These are phyloP conservation scores for Dendrolimus kikuchii DNA, from an alignment of 1,140 invertebrate genomes.

Conservation along the genomic window DNA sequence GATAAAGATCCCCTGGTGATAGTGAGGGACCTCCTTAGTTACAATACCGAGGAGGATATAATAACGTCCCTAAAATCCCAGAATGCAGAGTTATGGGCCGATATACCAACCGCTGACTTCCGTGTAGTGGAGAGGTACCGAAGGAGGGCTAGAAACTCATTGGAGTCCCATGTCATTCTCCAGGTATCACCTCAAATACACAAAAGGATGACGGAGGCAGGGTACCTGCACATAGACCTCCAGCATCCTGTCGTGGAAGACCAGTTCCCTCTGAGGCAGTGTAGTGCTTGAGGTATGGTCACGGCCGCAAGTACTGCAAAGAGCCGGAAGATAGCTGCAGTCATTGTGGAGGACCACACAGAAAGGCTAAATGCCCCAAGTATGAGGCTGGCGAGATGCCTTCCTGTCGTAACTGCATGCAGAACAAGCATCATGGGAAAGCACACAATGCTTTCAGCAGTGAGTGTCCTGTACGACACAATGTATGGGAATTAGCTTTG, in stretches of 20 bases:
- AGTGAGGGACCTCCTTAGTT: not conserved
- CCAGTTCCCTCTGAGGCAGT: constrained; percentile 6
- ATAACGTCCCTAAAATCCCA: not conserved
- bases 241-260: constrained; percentile 1
- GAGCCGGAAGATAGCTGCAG: constrained; percentile 1
- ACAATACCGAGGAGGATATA: not conserved
- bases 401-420: constrained; percentile 8
- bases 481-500: not conserved
- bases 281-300: constrained; percentile 3
- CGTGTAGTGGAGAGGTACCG: not conserved
- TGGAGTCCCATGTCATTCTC: not conserved
- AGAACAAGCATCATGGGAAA: not conserved
- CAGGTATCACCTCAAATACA: not conserved
- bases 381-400: not conserved
- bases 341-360: constrained; percentile 9
- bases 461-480: constrained; percentile 4
- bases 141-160: constrained; percentile 1
- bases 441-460: constrained; percentile 8
- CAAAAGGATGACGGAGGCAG: not conserved
- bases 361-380: not conserved
- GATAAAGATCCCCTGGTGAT: too few relatives aligned
- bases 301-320: not conserved
- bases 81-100: not conserved
- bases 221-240: not conserved
- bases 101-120: not conserved